These are phyloP conservation scores for Brachionichthys hirsutus DNA, from an alignment of 2,113 vertebrate genomes.

Conservation along the genomic window DNA sequence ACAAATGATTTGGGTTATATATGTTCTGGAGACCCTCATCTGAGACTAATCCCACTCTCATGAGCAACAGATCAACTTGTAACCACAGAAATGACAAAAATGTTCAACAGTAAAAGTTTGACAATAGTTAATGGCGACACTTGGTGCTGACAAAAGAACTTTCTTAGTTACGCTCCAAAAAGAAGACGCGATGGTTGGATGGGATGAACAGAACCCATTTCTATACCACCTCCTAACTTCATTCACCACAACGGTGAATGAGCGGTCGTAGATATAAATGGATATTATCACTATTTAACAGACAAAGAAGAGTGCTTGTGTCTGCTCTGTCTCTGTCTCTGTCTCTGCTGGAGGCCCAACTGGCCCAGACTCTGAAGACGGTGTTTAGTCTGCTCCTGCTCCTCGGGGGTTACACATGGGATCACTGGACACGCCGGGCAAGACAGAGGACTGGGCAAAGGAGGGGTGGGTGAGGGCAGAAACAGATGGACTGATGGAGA, in stretches of 20 bases:
- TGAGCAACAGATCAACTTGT: too few relatives aligned
- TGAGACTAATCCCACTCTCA: too few relatives aligned
- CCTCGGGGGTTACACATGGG: constrained; percentile 31
- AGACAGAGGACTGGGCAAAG: constrained; percentile 13
- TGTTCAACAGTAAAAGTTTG: too few relatives aligned
- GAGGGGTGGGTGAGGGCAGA: constrained; percentile 20
- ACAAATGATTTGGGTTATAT: not conserved
- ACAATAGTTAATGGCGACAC: too few relatives aligned
- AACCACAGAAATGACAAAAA: too few relatives aligned
- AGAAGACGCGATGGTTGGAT: too few relatives aligned
- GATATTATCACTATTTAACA: not conserved
- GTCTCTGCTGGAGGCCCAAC: constrained; percentile 58
- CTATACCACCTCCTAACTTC: too few relatives aligned
- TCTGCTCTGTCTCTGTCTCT: constrained; percentile 43
- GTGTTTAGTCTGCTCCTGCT: constrained; percentile 58
- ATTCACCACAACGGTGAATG: not conserved
- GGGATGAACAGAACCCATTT: too few relatives aligned
- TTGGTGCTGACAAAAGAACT: too few relatives aligned
- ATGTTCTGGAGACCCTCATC: too few relatives aligned
- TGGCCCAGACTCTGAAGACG: constrained; percentile 37
- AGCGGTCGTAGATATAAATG: not conserved
- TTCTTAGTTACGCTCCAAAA: too few relatives aligned
- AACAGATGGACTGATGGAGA: constrained; percentile 42
- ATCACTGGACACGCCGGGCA: constrained; percentile 44
- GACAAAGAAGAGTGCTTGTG: constrained; percentile 23